Percentiles rank a stretch among this genome's conserved stretches.
Evolutionary conservation across 1,140 invertebrate genomes (phyloP).

Genomic region (Pseudomyrmex cubaensis): DNA sequence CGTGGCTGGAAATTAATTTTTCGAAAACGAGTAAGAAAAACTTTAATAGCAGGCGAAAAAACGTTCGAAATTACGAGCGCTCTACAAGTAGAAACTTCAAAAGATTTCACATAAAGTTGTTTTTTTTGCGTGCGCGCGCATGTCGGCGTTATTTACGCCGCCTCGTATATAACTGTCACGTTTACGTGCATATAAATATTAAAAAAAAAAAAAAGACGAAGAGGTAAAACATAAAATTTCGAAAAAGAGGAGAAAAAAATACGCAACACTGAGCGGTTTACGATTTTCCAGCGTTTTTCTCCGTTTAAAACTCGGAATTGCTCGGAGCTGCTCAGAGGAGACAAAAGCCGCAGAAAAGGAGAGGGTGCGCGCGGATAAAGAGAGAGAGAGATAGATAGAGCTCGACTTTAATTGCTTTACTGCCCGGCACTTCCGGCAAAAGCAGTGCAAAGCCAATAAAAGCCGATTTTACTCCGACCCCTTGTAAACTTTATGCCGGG

Average conservation of each 20-base stretch:
- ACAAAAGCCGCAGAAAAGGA: not conserved
- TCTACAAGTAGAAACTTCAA: too few species aligned
- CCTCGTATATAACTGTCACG: too few species aligned
- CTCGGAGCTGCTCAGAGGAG: not conserved
- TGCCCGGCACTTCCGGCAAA: conserved; percentile 68
- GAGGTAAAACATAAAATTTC: too few species aligned
- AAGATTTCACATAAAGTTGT: too few species aligned
- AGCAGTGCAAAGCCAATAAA: conserved; percentile 71
- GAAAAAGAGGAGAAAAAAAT: not conserved
- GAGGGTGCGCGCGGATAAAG: not conserved
- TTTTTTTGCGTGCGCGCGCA: too few species aligned
- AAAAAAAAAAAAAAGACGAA: too few species aligned
- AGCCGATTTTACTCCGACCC: conserved; percentile 69
- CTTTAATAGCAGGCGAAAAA: too few species aligned
- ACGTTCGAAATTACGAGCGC: too few species aligned
- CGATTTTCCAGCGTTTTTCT: conserved; percentile 24
- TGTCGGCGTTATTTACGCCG: too few species aligned
- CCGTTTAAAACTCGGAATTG: conserved; percentile 34
- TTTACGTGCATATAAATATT: too few species aligned
- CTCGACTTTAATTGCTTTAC: conserved; percentile 76
- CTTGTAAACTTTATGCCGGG: conserved; percentile 76
- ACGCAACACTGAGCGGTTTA: conserved; percentile 22
- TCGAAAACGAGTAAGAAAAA: not conserved
- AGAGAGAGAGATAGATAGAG: not conserved
- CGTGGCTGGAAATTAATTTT: conserved; percentile 39